A percentile compares a stretch with the other conserved stretches of the same genome.
These are phyloP conservation scores for Chrysolina oricalcia DNA, from an alignment of 2,888 invertebrate species.

Conservation along the genomic window DNA sequence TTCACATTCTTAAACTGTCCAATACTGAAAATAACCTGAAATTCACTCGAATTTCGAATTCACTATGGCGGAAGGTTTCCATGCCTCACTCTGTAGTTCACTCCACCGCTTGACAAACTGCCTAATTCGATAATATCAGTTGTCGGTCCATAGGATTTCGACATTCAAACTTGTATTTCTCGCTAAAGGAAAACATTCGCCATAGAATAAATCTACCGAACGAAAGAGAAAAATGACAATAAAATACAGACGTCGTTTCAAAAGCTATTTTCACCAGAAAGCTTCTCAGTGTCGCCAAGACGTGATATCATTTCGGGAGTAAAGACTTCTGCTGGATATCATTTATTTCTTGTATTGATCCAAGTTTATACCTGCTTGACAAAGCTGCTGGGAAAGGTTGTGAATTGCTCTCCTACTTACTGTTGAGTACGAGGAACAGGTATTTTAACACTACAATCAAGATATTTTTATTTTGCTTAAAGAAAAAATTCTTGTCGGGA, in stretches of 20 bases:
- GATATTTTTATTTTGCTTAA: background rate
- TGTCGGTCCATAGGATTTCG: too few relatives aligned
- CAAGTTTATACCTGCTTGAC: conserved; percentile 5
- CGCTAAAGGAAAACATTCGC: background rate
- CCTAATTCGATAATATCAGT: too few relatives aligned
- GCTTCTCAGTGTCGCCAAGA: conserved; percentile 51
- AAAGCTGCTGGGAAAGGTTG: background rate
- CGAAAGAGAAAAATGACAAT: conserved; percentile 46
- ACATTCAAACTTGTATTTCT: background rate
- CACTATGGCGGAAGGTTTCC: too few relatives aligned
- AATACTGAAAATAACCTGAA: too few relatives aligned
- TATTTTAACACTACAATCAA: background rate
- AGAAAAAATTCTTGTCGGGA: too few relatives aligned
- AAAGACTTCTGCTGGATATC: conserved; percentile 44
- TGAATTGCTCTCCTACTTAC: background rate
- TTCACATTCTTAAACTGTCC: too few relatives aligned
- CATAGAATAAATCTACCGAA: conserved; percentile 11
- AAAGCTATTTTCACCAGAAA: conserved; percentile 51
- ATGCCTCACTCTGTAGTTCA: too few relatives aligned
- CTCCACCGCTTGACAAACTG: too few relatives aligned
- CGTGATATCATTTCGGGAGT: conserved; percentile 48
- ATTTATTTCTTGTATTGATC: conserved; percentile 48
- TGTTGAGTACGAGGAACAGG: background rate
- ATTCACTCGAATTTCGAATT: too few relatives aligned
- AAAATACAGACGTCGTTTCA: conserved; percentile 50